phyloP scores from a whole-genome alignment of 2,888 invertebrate genomes.

The Callyntrura sp. region DNA sequence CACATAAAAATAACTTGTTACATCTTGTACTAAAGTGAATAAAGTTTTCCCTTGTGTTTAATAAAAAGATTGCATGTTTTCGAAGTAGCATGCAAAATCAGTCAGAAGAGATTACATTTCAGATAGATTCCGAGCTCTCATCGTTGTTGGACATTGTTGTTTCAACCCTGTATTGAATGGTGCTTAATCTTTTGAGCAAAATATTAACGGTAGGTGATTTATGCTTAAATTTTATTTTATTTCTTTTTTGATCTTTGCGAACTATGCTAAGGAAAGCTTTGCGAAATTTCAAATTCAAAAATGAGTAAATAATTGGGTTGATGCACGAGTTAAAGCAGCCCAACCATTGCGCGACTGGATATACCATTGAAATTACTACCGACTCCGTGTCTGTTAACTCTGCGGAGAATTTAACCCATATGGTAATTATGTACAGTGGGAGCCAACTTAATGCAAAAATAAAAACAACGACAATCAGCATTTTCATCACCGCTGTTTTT shows the following conservation, averaged over 20 bases:
- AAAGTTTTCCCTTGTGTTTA: too few species aligned
- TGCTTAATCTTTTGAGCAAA: constrained; percentile 59
- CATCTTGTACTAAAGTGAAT: too few species aligned
- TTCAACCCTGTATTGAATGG: constrained; percentile 62
- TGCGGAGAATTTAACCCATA: constrained; percentile 85
- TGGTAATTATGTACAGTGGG: constrained; percentile 86
- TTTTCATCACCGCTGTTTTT: constrained; percentile 85
- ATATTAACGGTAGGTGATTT: constrained; percentile 65
- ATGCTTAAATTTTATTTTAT: constrained; percentile 34
- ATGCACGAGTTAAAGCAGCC: constrained; percentile 87
- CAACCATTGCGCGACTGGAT: constrained; percentile 87
- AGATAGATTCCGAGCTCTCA: constrained; percentile 53
- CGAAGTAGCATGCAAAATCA: too few species aligned
- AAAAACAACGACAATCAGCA: constrained; percentile 87
- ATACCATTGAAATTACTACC: constrained; percentile 84
- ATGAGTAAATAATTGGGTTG: constrained; percentile 86
- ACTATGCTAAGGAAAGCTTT: constrained; percentile 69
- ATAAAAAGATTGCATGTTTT: background rate
- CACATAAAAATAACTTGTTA: too few species aligned
- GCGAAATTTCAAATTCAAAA: constrained; percentile 79
- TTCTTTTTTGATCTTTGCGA: constrained; percentile 11
- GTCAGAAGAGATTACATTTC: too few species aligned
- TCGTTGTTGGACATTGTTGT: constrained; percentile 53
- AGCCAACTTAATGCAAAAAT: constrained; percentile 87
- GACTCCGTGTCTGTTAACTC: constrained; percentile 84